These are phyloP conservation scores for Harmothoe impar DNA, from an alignment of 2,888 invertebrate genomes.

Conservation along the genomic window DNA sequence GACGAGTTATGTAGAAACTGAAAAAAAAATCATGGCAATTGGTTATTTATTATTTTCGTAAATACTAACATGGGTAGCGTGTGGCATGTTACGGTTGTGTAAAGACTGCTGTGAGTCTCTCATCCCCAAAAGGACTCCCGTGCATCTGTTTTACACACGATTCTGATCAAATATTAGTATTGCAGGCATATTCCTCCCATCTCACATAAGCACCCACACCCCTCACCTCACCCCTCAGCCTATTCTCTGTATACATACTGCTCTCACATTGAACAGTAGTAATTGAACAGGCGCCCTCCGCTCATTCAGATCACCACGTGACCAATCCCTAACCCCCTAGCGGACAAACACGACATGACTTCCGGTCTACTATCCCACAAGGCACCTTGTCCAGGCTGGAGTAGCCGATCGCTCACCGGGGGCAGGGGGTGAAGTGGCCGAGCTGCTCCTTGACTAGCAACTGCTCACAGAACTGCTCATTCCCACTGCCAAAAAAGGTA, in stretches of 20 bases:
- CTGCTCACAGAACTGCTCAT: neutral
- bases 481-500: slow-evolving; percentile 40
- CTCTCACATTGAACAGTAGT: neutral
- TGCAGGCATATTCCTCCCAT: neutral
- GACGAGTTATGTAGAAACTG: no score
- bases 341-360: slow-evolving; percentile 43
- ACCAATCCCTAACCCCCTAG: slow-evolving; percentile 29
- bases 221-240: neutral
- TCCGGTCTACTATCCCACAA: slow-evolving; percentile 30
- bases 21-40: no score
- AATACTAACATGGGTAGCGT: no score
- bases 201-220: neutral
- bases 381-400: slow-evolving; percentile 38
- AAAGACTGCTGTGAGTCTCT: no score
- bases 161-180: neutral
- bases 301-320: neutral
- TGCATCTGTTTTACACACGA: neutral
- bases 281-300: neutral
- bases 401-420: slow-evolving; percentile 40
- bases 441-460: neutral
- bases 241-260: neutral
- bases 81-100: no score
- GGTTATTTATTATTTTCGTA: no score
- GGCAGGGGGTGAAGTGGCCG: slow-evolving; percentile 50
- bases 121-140: no score